phyloP scores from a whole-genome alignment of 2,888 invertebrate species.

The Cantharis rustica region DNA sequence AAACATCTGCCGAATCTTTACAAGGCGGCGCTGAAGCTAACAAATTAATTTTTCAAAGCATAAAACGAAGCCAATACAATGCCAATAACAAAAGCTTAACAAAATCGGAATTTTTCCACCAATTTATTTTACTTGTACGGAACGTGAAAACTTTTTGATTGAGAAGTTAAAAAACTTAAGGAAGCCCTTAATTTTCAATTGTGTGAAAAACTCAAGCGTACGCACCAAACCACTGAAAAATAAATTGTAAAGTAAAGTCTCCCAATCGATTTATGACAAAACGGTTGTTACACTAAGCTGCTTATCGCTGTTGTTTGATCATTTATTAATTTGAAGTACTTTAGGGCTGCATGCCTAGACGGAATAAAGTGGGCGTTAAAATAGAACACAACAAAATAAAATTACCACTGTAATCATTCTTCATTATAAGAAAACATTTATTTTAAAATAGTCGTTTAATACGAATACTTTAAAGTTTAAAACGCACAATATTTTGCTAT shows the following conservation, averaged over 20 bases:
- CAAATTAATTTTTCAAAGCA: neutral
- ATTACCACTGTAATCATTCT: neutral
- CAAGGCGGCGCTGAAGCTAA: neutral
- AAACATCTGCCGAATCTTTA: neutral
- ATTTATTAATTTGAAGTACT: neutral
- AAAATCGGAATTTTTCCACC: neutral
- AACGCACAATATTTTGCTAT: too few relatives aligned
- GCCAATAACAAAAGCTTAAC: neutral
- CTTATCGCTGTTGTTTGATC: neutral
- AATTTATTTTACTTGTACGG: neutral
- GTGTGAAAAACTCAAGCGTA: neutral
- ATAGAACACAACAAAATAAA: neutral
- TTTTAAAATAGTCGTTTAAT: neutral
- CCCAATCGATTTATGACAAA: neutral
- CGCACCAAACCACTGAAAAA: neutral
- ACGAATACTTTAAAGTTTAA: neutral
- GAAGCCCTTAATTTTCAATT: neutral
- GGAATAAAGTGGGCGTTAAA: neutral
- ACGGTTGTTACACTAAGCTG: neutral
- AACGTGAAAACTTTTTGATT: neutral
- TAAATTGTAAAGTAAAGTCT: neutral
- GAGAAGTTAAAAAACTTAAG: neutral
- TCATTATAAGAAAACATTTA: neutral
- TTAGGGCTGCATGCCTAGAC: neutral
- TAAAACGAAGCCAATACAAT: neutral